Base-by-base conservation (phyloP, 2,797 vertebrate genomes). In the Enteromius viviparus region DNA sequence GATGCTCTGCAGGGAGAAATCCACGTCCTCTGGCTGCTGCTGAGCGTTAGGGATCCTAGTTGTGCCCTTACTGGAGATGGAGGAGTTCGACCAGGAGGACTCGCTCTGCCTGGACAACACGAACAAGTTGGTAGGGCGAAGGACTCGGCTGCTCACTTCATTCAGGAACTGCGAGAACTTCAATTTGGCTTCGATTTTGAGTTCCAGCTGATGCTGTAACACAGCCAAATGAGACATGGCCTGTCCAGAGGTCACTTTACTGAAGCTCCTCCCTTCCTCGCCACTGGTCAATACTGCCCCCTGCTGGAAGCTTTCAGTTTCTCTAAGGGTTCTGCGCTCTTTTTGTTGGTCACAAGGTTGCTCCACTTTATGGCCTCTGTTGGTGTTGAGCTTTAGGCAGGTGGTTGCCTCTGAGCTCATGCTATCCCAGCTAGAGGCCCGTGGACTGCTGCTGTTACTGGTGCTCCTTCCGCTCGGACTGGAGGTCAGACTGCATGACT, bases 81-180 rank as follows among this genome's bases (percentile, higher is more conserved):
- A 55, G 23, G 75, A 80, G 3, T 65, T 60, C 14, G 76, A 69
- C 8, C 68, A 47, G 1, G 34, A 15, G 32, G 82, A 86, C 26
- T 51, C 76, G 0, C 37, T 34, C 1, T 76, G 81, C 82, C 88
- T 45, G 1, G 68, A 77, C 78, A 95, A 94, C 70, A 93, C 91
- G 82, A 92, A 93, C 85, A 96, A 89, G 76, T 92, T 95, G 74
- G 83, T 85, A 8, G 93, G 94, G 81, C 94, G 91, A 17, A 97
- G 91, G 62, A 97, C 95, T 14, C 94, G 94, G 88, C 90, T 91
- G 0, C 94, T 95, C 82, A 97, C 95, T 86, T 97, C 96, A 84
- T 98, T 95, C 87, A 97, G 92, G 90, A 98, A 96, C 87, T 94
- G 94, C 1, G 96, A 97, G 89, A 97, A 98, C 87, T 92, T 96